Evolutionary conservation across 2,888 invertebrate species (phyloP).

Genomic region (Tetragonisca angustula): DNA sequence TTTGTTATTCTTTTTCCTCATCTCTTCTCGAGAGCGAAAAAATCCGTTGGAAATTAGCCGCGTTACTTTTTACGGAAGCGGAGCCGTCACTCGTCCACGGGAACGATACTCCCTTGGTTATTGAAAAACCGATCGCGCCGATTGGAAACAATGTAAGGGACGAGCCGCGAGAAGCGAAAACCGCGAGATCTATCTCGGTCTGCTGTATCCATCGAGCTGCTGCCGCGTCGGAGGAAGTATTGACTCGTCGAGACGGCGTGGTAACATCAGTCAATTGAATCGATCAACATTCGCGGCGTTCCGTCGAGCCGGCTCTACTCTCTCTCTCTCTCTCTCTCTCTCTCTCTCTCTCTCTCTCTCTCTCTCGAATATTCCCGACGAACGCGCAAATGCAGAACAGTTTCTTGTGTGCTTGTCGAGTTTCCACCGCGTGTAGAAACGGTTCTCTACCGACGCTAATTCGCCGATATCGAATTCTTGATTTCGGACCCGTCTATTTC

Average conservation of each 20-base stretch:
- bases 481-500: conserved; percentile 36
- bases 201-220: conserved; percentile 1
- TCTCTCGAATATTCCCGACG: conserved; percentile 38
- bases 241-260: conserved; percentile 44
- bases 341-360: conserved; percentile 5
- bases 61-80: not conserved
- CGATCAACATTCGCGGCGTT: conserved; percentile 66
- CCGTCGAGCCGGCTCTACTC: conserved; percentile 31
- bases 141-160: conserved; percentile 38
- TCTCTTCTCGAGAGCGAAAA: not conserved
- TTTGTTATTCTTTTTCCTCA: not conserved
- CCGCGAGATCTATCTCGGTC: not conserved
- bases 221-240: conserved; percentile 37
- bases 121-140: conserved; percentile 41
- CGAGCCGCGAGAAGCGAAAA: conserved; percentile 13
- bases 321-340: not conserved
- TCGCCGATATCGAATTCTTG: conserved; percentile 58
- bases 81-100: not conserved
- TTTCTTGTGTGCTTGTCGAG: conserved; percentile 39
- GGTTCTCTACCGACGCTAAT: conserved; percentile 32
- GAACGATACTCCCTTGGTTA: not conserved
- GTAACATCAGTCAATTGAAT: conserved; percentile 63
- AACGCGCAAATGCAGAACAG: conserved; percentile 44
- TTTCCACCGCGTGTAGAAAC: conserved; percentile 16
- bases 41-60: conserved; percentile 21